phyloP scores from a whole-genome alignment of 1,140 invertebrate genomes.

The Thrips palmi region DNA sequence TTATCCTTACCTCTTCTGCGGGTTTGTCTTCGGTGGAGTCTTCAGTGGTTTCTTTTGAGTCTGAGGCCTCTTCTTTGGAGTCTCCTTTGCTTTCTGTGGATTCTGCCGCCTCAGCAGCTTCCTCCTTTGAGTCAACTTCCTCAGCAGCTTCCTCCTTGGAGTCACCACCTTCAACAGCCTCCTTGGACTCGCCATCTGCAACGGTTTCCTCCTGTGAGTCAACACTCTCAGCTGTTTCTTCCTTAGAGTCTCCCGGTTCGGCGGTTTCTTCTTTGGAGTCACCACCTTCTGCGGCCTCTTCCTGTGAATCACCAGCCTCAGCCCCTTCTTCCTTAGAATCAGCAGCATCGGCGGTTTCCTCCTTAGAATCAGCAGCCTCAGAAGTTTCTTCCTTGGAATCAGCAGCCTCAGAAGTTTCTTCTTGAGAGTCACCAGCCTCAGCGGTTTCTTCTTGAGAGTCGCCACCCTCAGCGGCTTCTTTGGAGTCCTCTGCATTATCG shows the following conservation, averaged over 20 bases:
- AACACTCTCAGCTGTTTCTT: constrained; percentile 11
- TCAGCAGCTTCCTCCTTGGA: constrained; percentile 9
- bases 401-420: constrained; percentile 14
- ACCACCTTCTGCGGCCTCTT: neutral
- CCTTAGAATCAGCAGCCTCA: constrained; percentile 10
- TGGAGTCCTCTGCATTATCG: constrained; percentile 5
- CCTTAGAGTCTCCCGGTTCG: constrained; percentile 12
- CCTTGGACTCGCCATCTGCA: neutral
- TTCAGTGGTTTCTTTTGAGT: constrained; percentile 11
- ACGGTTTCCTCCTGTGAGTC: constrained; percentile 1
- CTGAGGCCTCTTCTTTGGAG: neutral
- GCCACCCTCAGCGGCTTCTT: constrained; percentile 3
- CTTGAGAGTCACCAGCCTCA: constrained; percentile 12
- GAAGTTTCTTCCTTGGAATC: constrained; percentile 11
- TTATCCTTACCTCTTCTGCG: constrained; percentile 17
- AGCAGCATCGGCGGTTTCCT: constrained; percentile 7
- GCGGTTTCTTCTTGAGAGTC: constrained; percentile 2
- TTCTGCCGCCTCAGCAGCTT: neutral
- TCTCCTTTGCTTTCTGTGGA: neutral
- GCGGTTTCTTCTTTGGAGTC: constrained; percentile 3
- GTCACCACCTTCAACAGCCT: neutral
- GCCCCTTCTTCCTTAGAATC: constrained; percentile 1
- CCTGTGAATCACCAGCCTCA: constrained; percentile 11
- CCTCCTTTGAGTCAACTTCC: constrained; percentile 4
- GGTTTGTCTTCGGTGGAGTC: constrained; percentile 11